A percentile compares a stretch with the other conserved stretches of the same genome.
Evolutionary conservation across 2,888 invertebrate genomes (phyloP).

Genomic region (Anoplius nigerrimus): DNA sequence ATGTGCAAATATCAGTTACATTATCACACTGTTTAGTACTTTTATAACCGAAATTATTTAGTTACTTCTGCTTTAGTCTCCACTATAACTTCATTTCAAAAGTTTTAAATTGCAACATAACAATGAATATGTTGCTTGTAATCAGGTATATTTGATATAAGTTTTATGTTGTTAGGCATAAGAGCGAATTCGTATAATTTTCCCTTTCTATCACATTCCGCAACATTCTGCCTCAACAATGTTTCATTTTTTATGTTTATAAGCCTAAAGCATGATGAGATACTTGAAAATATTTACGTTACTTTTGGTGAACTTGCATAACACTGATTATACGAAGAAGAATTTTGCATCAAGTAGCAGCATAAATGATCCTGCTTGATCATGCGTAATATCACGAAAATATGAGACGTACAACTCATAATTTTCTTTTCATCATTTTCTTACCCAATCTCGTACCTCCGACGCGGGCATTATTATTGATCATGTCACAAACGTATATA

Average conservation of each 20-base stretch:
- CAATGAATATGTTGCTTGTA: too few relatives aligned
- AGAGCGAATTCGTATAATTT: constrained; percentile 34
- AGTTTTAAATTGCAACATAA: too few relatives aligned
- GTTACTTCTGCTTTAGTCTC: too few relatives aligned
- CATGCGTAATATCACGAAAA: background rate
- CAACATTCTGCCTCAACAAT: constrained; percentile 20
- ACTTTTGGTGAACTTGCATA: constrained; percentile 37
- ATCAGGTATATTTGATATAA: constrained; percentile 23
- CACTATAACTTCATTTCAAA: too few relatives aligned
- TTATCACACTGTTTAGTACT: too few relatives aligned
- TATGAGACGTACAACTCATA: constrained; percentile 1
- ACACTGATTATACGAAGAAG: constrained; percentile 41
- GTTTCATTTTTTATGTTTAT: constrained; percentile 15
- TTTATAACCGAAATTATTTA: too few relatives aligned
- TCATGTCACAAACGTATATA: constrained; percentile 19
- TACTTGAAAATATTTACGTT: constrained; percentile 34
- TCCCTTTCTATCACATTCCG: constrained; percentile 20
- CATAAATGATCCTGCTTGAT: constrained; percentile 12
- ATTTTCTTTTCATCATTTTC: constrained; percentile 1
- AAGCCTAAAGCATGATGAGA: constrained; percentile 17
- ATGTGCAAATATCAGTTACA: constrained; percentile 2
- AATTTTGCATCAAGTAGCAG: constrained; percentile 28
- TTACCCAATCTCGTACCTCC: constrained; percentile 10
- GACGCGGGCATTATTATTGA: too few relatives aligned
- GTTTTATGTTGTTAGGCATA: constrained; percentile 54